Conservation (phyloP, 2,888 invertebrate species). For the Laspeyria flexula region DNA sequence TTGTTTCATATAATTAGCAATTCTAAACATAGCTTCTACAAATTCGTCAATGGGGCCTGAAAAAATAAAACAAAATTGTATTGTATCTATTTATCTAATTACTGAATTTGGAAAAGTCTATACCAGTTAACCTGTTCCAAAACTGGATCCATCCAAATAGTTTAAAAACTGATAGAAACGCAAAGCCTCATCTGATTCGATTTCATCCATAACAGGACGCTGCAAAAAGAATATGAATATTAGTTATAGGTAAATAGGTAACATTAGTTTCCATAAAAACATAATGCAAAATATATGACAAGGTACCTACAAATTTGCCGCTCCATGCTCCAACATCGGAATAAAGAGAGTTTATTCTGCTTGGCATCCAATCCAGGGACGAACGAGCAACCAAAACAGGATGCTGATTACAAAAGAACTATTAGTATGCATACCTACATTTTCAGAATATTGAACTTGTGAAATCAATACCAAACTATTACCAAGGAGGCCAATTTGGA, state of each 20-base stretch:
- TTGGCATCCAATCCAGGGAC: slow-evolving; percentile 81
- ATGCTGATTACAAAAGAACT: slow-evolving; percentile 58
- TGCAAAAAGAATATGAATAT: slow-evolving; percentile 39
- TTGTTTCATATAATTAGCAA: slow-evolving; percentile 77
- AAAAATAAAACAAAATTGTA: not conserved
- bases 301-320: slow-evolving; percentile 75
- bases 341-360: slow-evolving; percentile 78
- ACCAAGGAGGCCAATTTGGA: slow-evolving; percentile 38
- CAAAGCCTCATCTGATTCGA: slow-evolving; percentile 80
- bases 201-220: slow-evolving; percentile 83
- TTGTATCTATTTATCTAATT: not conserved
- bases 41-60: slow-evolving; percentile 63
- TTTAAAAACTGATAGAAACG: slow-evolving; percentile 81
- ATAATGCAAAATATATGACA: not conserved
- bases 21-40: slow-evolving; percentile 74
- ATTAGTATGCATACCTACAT: not conserved
- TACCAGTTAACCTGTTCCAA: slow-evolving; percentile 83
- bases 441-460: too few species aligned
- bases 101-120: too few species aligned
- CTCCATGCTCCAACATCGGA: slow-evolving; percentile 83
- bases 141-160: slow-evolving; percentile 80
- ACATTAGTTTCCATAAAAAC: not conserved
- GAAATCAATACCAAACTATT: not conserved
- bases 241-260: too few species aligned
- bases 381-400: slow-evolving; percentile 78